These are phyloP conservation scores for Zaprionus ornatus DNA, from an alignment of 1,140 invertebrate species.

Conservation along the genomic window DNA sequence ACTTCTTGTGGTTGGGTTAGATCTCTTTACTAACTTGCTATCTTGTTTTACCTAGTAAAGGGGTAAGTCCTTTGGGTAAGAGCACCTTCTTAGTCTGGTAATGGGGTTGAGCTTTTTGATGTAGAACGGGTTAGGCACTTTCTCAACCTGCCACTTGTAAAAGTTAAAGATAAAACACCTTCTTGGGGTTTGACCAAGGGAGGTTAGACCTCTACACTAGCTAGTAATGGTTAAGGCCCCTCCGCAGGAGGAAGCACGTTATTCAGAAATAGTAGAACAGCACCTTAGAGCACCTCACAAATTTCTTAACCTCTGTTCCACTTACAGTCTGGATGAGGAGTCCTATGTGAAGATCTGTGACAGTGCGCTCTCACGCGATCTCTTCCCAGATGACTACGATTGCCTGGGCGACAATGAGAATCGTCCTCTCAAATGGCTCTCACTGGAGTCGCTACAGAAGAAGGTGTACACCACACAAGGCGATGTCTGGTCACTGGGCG, in stretches of 20 bases:
- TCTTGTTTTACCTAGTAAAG: too few species aligned
- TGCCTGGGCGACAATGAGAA: slow-evolving; percentile 97
- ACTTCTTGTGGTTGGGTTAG: too few species aligned
- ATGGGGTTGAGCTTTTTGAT: too few species aligned
- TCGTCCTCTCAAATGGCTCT: slow-evolving; percentile 97
- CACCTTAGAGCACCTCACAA: neutral
- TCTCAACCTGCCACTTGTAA: too few species aligned
- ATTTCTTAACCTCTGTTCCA: neutral
- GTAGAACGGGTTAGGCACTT: too few species aligned
- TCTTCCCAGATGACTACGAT: slow-evolving; percentile 98
- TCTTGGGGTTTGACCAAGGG: too few species aligned
- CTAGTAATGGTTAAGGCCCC: too few species aligned
- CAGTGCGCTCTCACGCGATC: slow-evolving; percentile 93
- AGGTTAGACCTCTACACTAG: neutral
- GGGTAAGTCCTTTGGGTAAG: neutral
- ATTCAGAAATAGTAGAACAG: too few species aligned
- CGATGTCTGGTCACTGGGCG: slow-evolving; percentile 93
- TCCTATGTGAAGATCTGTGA: slow-evolving; percentile 94
- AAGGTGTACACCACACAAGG: slow-evolving; percentile 84
- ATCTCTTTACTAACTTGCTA: too few species aligned
- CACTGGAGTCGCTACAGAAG: slow-evolving; percentile 93
- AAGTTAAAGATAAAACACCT: too few species aligned
- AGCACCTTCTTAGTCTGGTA: too few species aligned
- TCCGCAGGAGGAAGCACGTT: too few species aligned
- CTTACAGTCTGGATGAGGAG: slow-evolving; percentile 90